Base-by-base conservation (phyloP, 2,888 invertebrate genomes). In the Dasypolia templi region DNA sequence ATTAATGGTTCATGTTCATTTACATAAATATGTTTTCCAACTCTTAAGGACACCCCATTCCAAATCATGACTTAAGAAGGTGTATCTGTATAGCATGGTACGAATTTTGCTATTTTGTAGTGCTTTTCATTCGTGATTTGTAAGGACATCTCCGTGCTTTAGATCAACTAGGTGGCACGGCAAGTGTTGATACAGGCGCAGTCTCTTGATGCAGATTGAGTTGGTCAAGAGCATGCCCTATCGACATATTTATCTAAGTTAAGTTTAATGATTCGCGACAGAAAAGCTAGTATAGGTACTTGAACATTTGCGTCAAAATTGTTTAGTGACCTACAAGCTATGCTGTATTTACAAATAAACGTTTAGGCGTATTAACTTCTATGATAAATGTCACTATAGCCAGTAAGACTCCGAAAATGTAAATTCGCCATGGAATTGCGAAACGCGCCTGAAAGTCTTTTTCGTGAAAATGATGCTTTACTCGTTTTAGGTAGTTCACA, bases 391-490 rank as follows among this genome's bases (percentile, higher is more conserved):
- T 79, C 0, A 86, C 49, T 5, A 51, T 44, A 29, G 93, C 87
- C 42, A 89, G 12, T 11, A 71, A 26, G 32, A 86, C 75, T 32
- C 93, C 92, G 39, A 85, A 71, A 22, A 80, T 44, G 35, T 89
- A 89, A 55, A 92, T 74, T 26, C 79, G 81, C 94, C 93, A 93
- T 0, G 93, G 92, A 46, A 92, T 75, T 3, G 84, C 63, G 22
- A 91, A 81, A 9, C 86, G 67, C 3, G 70, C 55, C 35, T 75
- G 49, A 39, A 83, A 81, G 0, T 55, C 59, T 29, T 77, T 79
- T 0, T 76, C 68, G 1, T 77, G 71, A 56, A 85, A 83, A 26
- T 75, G 72, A 63, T 86, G 70, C 73, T 84, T 81, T 19, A 89
- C 69, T 29, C 61, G 44, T 62, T 82, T 68, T 5, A 80, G 58